These are phyloP conservation scores for Microplitis manilae DNA, from an alignment of 2,888 invertebrate species.

Conservation along the genomic window DNA sequence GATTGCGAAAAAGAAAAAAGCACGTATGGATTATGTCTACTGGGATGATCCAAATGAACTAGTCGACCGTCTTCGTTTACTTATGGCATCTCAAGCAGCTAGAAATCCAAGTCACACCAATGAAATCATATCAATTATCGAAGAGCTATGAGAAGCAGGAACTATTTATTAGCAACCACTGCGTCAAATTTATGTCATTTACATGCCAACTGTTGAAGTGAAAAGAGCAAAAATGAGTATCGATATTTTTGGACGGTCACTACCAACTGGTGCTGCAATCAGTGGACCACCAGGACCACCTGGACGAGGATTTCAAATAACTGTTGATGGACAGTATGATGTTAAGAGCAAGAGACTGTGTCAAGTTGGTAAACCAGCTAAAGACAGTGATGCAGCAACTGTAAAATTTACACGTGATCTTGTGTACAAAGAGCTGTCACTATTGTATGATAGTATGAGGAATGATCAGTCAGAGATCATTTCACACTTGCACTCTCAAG, in stretches of 20 bases:
- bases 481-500: neutral
- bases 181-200: too few species aligned
- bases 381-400: slow-evolving; percentile 32
- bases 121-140: slow-evolving; percentile 47
- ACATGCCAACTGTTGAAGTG: too few species aligned
- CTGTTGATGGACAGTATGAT: slow-evolving; percentile 40
- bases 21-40: slow-evolving; percentile 41
- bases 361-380: slow-evolving; percentile 29
- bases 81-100: slow-evolving; percentile 45
- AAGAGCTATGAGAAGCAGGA: slow-evolving; percentile 44
- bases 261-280: neutral
- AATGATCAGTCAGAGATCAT: slow-evolving; percentile 49
- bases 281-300: slow-evolving; percentile 4
- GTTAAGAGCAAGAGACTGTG: slow-evolving; percentile 37
- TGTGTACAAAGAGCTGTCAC: neutral
- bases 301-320: slow-evolving; percentile 32
- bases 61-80: slow-evolving; percentile 45
- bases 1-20: neutral
- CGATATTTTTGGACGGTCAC: slow-evolving; percentile 23
- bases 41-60: slow-evolving; percentile 51
- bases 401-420: neutral
- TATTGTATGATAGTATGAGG: neutral
- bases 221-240: too few species aligned
- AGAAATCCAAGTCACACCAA: slow-evolving; percentile 44
- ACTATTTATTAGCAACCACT: slow-evolving; percentile 44